These are phyloP conservation scores for Drosophila pachea DNA, from an alignment of 1,140 invertebrate species.

Conservation along the genomic window DNA sequence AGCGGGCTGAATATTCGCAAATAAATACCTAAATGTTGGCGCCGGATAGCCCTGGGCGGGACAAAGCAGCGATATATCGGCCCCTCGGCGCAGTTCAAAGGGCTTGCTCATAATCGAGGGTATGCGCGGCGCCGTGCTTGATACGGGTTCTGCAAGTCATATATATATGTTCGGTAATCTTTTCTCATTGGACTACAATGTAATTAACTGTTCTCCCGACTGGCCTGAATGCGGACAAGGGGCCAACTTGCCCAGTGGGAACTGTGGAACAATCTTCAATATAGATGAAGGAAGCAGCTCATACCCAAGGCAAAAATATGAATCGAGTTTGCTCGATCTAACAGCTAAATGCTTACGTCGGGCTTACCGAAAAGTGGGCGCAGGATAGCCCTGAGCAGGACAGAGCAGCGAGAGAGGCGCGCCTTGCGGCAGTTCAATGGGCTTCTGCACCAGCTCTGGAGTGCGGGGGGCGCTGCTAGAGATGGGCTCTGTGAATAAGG, in stretches of 20 bases:
- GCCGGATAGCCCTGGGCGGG: constrained; percentile 84
- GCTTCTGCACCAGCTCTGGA: constrained; percentile 56
- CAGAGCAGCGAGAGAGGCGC: constrained; percentile 81
- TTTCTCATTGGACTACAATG: neutral
- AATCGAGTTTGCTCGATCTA: no score
- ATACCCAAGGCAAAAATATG: no score
- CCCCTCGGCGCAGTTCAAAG: constrained; percentile 79
- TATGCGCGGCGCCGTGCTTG: constrained; percentile 67
- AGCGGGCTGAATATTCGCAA: constrained; percentile 21
- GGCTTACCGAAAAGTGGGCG: constrained; percentile 79
- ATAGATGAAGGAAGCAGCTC: no score
- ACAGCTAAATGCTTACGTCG: constrained; percentile 50
- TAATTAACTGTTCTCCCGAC: constrained; percentile 38
- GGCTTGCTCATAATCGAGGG: constrained; percentile 80
- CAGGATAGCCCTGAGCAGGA: constrained; percentile 84
- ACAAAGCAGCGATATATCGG: constrained; percentile 78
- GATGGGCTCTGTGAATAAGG: constrained; percentile 80
- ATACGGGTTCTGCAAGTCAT: constrained; percentile 77
- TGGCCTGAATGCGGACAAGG: constrained; percentile 83
- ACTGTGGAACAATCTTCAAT: no score
- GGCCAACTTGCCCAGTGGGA: no score
- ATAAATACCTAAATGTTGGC: constrained; percentile 82
- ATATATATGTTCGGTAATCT: constrained; percentile 28
- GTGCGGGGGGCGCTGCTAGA: constrained; percentile 81
- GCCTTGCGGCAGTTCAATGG: constrained; percentile 55